Conservation (phyloP, 2,888 invertebrate species). For the Drosophila kuntzei region DNA sequence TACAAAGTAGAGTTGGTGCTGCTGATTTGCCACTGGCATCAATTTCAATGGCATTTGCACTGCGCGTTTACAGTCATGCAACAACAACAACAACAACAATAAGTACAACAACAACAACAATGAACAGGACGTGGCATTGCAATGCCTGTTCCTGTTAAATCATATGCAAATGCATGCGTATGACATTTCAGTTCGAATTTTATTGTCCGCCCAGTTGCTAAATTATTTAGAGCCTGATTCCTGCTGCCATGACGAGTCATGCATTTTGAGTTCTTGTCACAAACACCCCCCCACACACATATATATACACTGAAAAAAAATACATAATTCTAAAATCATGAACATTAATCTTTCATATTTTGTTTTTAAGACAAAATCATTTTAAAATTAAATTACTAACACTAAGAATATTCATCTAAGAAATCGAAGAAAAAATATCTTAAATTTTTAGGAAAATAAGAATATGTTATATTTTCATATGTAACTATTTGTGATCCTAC, state of each 20-base stretch:
- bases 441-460: too few relatives aligned
- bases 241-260: slow-evolving; percentile 74
- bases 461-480: too few relatives aligned
- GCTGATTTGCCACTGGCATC: slow-evolving; percentile 67
- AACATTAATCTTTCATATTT: too few relatives aligned
- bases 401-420: too few relatives aligned
- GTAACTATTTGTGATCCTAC: too few relatives aligned
- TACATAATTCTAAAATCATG: too few relatives aligned
- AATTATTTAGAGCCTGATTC: slow-evolving; percentile 80
- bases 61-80: slow-evolving; percentile 38
- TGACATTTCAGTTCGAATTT: slow-evolving; percentile 77
- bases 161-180: slow-evolving; percentile 80
- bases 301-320: too few relatives aligned
- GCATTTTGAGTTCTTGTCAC: slow-evolving; percentile 65
- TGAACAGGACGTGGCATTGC: slow-evolving; percentile 46
- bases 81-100: slow-evolving; percentile 21
- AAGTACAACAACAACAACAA: slow-evolving; percentile 13
- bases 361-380: too few relatives aligned
- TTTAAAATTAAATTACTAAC: too few relatives aligned
- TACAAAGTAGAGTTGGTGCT: slow-evolving; percentile 29
- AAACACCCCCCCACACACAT: slow-evolving; percentile 9
- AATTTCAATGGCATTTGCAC: slow-evolving; percentile 56
- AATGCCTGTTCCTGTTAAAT: slow-evolving; percentile 53
- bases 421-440: too few relatives aligned
- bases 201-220: slow-evolving; percentile 78